Evolutionary conservation across 2,888 invertebrate genomes (phyloP), one percentile per base, ranked within the genome.

Genomic region (Carterocephalus palaemon): DNA sequence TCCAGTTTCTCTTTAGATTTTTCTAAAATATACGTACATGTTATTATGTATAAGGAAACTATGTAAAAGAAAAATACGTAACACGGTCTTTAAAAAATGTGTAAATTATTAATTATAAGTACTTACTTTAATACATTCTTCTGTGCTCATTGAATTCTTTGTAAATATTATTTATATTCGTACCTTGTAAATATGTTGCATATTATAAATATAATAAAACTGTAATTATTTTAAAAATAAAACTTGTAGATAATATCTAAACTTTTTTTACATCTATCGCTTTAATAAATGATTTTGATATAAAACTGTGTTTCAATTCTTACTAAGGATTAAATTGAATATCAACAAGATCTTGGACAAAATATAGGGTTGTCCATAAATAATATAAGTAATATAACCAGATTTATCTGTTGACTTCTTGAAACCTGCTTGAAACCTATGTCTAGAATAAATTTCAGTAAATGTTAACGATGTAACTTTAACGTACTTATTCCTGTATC

Each of bases 131-230:
- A 62, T n/a, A n/a, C n/a, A n/a, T 59, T 57, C 64, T 53, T 53
- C 48, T 53, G 43, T 62, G 58, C 54, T 58, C 55, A 60, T 57
- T 59, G 59, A 62, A 60, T 64, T 64, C 64, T 67, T 67, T 83
- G 82, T 83, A 83, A 76, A 83, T 82, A 81, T 67, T 64, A 70
- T 65, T 64, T 62, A 64, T 60, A 60, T 56, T 59, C 54, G 58
- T 78, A 76, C 62, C 19, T 41, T 56, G 54, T 54, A 54, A 45
- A 80, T 79, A 76, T 46, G 54, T 54, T 13, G 53, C 43, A 43
- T 41, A 36, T 48, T 52, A 48, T 48, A 48, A 48, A 52, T n/a
- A n/a, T n/a, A n/a, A n/a, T n/a, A n/a, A 50, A 49, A 48, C 50
- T 58, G 51, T 60, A 56, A 54, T 54, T 57, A 52, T 22, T 28